Base-by-base conservation (phyloP, 2,888 invertebrate genomes). In the Amphimallon solstitiale region DNA sequence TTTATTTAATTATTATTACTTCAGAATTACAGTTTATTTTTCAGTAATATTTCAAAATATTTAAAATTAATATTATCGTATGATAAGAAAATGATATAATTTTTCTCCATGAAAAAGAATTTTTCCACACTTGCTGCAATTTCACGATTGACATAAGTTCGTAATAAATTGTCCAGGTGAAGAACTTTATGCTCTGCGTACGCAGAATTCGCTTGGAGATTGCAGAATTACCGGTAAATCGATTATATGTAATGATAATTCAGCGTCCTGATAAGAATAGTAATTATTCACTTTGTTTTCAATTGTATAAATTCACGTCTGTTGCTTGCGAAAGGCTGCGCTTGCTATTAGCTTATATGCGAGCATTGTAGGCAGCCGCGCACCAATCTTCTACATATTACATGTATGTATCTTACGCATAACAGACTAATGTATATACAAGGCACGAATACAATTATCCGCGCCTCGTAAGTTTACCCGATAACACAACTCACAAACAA, bases 271-370 rank as follows among this genome's bases (percentile, higher is more conserved):
- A 12, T 7, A 56, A 23, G 56, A 56, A 56, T 56, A 56, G 56
- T 56, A 56, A 56, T n/a, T 56, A 56, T 56, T 56, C 56, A 56
- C 56, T 56, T 52, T 56, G 56, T 29, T 29, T 56, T 56, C 56
- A 14, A 40, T 56, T 56, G 40, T 56, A 40, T 56, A 56, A 40
- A 56, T 56, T 40, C 56, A 40, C 54, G 54, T 38, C 38, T 40
- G 38, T 56, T 40, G 40, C 12, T 23, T 21, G 17, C 40, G 40
- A 54, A 21, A n/a, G n/a, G n/a, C n/a, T n/a, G n/a, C n/a, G n/a
- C n/a, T n/a, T n/a, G n/a, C n/a, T n/a, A n/a, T n/a, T n/a, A n/a
- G n/a, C n/a, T n/a, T n/a, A n/a, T n/a, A n/a, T n/a, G n/a, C n/a
- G n/a, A n/a, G n/a, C n/a, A n/a, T n/a, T n/a, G n/a, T 56, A 23